A percentile compares a stretch with the other conserved stretches of the same genome.
phyloP scores from a whole-genome alignment of 2,113 vertebrate genomes.

The Oryzias curvinotus region DNA sequence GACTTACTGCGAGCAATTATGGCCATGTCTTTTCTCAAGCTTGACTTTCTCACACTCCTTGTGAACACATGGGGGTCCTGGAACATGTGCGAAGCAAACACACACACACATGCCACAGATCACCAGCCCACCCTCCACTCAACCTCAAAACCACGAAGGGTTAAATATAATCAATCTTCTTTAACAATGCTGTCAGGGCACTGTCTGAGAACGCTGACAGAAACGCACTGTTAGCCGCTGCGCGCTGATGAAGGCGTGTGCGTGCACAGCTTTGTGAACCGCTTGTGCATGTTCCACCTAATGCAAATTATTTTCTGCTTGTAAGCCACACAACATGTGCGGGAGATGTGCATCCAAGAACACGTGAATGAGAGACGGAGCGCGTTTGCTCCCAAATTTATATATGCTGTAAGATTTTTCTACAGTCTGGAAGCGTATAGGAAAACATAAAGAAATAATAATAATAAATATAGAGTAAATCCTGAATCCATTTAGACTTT shows the following conservation, averaged over 20 bases:
- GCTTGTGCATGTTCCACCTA: slow-evolving; percentile 8
- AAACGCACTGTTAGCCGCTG: slow-evolving; percentile 54
- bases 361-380: background rate
- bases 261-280: slow-evolving; percentile 2
- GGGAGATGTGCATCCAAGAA: slow-evolving; percentile 20
- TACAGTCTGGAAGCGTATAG: background rate
- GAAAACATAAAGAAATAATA: background rate
- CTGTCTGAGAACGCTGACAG: slow-evolving; percentile 63
- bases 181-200: slow-evolving; percentile 75
- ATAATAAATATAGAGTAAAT: background rate
- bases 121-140: slow-evolving; percentile 65
- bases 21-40: slow-evolving; percentile 75
- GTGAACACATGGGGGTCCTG: slow-evolving; percentile 55
- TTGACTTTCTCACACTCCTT: slow-evolving; percentile 68
- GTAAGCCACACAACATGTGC: slow-evolving; percentile 3
- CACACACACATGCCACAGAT: slow-evolving; percentile 61
- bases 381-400: slow-evolving; percentile 3
- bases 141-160: slow-evolving; percentile 78
- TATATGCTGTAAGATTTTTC: background rate
- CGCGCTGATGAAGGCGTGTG: slow-evolving; percentile 10
- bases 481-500: background rate
- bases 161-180: slow-evolving; percentile 80
- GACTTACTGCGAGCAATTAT: slow-evolving; percentile 75
- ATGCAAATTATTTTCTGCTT: background rate
- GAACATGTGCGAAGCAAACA: slow-evolving; percentile 68